These are phyloP conservation scores for Microctenopoma lineatum DNA, from an alignment of 2,797 vertebrate species.

Conservation along the genomic window DNA sequence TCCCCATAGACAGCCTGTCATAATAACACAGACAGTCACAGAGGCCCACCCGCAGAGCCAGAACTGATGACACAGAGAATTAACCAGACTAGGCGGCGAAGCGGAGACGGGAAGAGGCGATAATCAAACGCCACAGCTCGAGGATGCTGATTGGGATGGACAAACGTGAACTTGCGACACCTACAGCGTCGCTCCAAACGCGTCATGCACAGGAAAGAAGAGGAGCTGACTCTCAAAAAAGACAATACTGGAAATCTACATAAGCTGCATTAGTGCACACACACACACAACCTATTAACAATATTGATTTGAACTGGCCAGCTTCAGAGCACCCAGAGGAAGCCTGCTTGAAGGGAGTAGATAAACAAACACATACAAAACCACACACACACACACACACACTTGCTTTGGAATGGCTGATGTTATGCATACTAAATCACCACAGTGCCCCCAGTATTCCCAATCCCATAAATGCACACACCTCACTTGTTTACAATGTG, in stretches of 20 bases:
- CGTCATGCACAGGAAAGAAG: constrained; percentile 26
- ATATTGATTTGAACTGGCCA: constrained; percentile 66
- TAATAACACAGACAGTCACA: constrained; percentile 65
- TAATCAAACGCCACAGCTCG: constrained; percentile 31
- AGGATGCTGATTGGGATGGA: constrained; percentile 50
- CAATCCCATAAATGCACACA: constrained; percentile 51
- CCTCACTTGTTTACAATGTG: constrained; percentile 51
- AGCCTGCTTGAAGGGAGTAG: constrained; percentile 52
- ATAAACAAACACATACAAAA: constrained; percentile 49
- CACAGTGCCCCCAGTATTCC: constrained; percentile 24
- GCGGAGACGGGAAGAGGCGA: constrained; percentile 32
- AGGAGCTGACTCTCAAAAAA: constrained; percentile 29
- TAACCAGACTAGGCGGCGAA: constrained; percentile 52
- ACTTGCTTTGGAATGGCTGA: constrained; percentile 37
- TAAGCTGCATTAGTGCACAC: constrained; percentile 53
- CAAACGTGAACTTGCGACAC: constrained; percentile 55
- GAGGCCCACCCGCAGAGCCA: constrained; percentile 63
- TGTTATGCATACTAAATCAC: constrained; percentile 66
- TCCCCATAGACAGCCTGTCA: constrained; percentile 70
- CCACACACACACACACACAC: constrained; percentile 34
- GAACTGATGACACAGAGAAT: constrained; percentile 60
- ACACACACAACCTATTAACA: constrained; percentile 63
- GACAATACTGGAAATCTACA: constrained; percentile 50
- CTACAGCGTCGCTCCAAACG: constrained; percentile 30
- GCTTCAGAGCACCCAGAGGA: constrained; percentile 65